These are phyloP conservation scores for Holacanthus passer DNA, from an alignment of 2,113 vertebrate species.

Conservation along the genomic window DNA sequence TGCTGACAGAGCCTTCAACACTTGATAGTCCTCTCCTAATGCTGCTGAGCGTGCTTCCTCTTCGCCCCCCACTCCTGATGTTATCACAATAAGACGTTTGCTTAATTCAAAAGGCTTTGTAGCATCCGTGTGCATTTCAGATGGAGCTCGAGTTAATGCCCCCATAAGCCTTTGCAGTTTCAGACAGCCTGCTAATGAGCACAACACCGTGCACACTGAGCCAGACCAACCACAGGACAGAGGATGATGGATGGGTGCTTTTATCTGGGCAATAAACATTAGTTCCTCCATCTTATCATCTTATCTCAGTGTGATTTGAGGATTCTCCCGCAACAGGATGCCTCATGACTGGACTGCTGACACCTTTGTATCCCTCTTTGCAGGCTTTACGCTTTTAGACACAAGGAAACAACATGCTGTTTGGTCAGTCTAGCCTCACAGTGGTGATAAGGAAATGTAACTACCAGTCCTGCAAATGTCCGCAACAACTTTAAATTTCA, in stretches of 20 bases:
- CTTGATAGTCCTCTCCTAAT: slow-evolving; percentile 60
- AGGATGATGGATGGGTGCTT: slow-evolving; percentile 72
- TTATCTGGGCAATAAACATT: slow-evolving; percentile 80
- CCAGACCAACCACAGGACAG: slow-evolving; percentile 46
- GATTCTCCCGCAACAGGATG: slow-evolving; percentile 62
- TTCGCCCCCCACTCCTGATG: slow-evolving; percentile 47
- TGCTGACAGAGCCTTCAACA: slow-evolving; percentile 76
- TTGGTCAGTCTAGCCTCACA: not conserved
- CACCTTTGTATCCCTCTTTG: slow-evolving; percentile 64
- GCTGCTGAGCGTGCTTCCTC: slow-evolving; percentile 59
- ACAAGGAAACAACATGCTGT: slow-evolving; percentile 1
- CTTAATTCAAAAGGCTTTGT: slow-evolving; percentile 41
- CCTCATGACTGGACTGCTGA: slow-evolving; percentile 47
- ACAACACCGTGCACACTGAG: slow-evolving; percentile 1
- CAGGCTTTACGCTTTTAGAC: slow-evolving; percentile 3
- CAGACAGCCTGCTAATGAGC: slow-evolving; percentile 26
- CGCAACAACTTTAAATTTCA: not conserved
- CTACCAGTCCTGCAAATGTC: not conserved
- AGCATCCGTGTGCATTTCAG: slow-evolving; percentile 15
- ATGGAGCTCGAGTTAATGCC: slow-evolving; percentile 19
- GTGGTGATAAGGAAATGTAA: not conserved
- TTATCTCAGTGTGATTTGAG: slow-evolving; percentile 79
- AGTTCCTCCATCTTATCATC: slow-evolving; percentile 79
- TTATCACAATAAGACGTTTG: slow-evolving; percentile 65
- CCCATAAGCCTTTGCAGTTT: slow-evolving; percentile 27